Conservation (phyloP, 1,140 invertebrate species). For the Babylonia areolata region DNA sequence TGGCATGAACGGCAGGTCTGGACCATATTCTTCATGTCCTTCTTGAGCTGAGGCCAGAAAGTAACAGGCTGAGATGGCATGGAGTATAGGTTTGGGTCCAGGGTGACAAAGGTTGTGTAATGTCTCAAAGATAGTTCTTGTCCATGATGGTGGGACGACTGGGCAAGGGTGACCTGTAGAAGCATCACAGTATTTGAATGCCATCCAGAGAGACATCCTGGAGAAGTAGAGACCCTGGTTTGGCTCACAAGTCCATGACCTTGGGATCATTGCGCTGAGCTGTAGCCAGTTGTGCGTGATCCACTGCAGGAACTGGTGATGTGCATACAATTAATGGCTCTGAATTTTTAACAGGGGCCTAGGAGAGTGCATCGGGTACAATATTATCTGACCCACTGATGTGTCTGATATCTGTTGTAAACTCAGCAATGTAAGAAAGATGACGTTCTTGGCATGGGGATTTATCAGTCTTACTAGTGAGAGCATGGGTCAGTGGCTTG, state of each 20-base stretch:
- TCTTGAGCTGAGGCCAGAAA: constrained; percentile 16
- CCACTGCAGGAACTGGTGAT: background rate
- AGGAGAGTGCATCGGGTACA: background rate
- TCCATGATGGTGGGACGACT: constrained; percentile 1
- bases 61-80: constrained; percentile 15
- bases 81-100: background rate
- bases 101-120: constrained; percentile 17
- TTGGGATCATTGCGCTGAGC: background rate
- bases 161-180: constrained; percentile 4
- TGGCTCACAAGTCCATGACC: background rate
- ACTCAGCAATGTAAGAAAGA: constrained; percentile 18
- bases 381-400: background rate
- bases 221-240: background rate
- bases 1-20: background rate
- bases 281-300: background rate
- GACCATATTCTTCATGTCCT: background rate
- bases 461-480: background rate
- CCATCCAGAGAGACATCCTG: constrained; percentile 1
- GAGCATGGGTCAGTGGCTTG: constrained; percentile 13
- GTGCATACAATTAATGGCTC: background rate
- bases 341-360: background rate
- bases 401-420: constrained; percentile 19
- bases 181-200: background rate
- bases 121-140: background rate
- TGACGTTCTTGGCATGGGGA: constrained; percentile 21